Conservation (phyloP, 2,113 vertebrate genomes). For the Gulo gulo region DNA sequence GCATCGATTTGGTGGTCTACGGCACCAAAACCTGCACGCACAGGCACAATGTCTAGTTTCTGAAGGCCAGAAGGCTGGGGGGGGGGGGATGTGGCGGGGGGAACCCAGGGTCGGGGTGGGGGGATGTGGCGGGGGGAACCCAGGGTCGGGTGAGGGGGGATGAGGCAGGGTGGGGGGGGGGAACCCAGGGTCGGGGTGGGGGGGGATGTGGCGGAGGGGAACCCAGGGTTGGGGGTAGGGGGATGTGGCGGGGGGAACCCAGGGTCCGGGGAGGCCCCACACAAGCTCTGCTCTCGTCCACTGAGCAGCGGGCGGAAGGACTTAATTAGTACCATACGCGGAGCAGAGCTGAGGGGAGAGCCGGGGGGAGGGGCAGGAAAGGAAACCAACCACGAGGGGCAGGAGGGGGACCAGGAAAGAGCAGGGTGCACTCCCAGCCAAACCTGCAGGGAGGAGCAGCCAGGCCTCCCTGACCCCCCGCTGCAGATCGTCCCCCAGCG, state of each 20-base stretch:
- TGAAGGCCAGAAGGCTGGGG: neutral
- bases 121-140: neutral
- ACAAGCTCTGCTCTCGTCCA: neutral
- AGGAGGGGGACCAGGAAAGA: neutral
- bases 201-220: neutral
- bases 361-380: neutral
- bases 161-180: neutral
- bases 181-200: neutral
- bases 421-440: neutral
- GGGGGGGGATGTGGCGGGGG: neutral
- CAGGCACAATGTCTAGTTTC: neutral
- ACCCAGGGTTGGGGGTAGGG: neutral
- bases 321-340: constrained; percentile 32
- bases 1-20: neutral
- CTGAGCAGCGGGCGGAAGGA: neutral
- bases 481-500: neutral
- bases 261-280: neutral
- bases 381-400: no score
- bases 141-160: neutral
- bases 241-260: neutral
- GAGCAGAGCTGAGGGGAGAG: fast-evolving
- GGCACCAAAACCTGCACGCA: fast-evolving
- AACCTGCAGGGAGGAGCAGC: neutral
- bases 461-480: fast-evolving
- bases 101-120: neutral